These are phyloP conservation scores for Nansenia antarctica DNA, from an alignment of 2,113 vertebrate species.

Conservation along the genomic window DNA sequence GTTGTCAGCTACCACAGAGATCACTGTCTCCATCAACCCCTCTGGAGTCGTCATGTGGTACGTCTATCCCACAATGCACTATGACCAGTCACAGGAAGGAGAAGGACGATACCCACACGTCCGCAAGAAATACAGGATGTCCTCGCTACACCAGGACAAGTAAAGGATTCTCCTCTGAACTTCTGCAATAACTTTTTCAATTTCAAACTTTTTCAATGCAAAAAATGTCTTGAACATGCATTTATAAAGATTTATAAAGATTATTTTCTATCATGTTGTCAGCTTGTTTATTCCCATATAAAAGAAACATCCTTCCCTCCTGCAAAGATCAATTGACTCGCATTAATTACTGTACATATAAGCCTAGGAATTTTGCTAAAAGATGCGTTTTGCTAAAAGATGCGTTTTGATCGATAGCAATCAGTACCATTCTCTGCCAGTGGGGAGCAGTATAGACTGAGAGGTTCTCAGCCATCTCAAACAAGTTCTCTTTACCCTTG, in stretches of 20 bases:
- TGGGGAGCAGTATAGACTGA: conserved; percentile 20
- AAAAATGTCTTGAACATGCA: background rate
- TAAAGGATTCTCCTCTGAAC: no score
- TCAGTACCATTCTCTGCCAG: conserved; percentile 8
- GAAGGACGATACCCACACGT: background rate
- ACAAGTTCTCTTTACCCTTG: background rate
- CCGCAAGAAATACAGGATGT: background rate
- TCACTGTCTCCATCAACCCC: conserved; percentile 80
- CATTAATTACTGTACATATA: background rate
- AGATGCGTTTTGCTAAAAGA: no score
- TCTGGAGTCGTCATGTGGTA: conserved; percentile 88
- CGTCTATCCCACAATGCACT: conserved; percentile 53
- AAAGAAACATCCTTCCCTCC: no score
- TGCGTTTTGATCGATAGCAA: no score
- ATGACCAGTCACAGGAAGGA: background rate
- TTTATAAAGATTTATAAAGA: background rate
- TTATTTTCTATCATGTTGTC: background rate
- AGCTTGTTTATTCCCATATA: background rate
- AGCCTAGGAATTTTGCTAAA: background rate
- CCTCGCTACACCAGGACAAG: background rate
- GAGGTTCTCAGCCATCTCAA: background rate
- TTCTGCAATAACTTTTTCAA: no score
- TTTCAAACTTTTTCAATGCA: no score
- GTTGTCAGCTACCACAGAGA: conserved; percentile 59
- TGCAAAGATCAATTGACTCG: background rate